A percentile compares a stretch with the other conserved stretches of the same genome.
Conservation (phyloP, 2,888 invertebrate species). For the Eupithecia exiguata region DNA sequence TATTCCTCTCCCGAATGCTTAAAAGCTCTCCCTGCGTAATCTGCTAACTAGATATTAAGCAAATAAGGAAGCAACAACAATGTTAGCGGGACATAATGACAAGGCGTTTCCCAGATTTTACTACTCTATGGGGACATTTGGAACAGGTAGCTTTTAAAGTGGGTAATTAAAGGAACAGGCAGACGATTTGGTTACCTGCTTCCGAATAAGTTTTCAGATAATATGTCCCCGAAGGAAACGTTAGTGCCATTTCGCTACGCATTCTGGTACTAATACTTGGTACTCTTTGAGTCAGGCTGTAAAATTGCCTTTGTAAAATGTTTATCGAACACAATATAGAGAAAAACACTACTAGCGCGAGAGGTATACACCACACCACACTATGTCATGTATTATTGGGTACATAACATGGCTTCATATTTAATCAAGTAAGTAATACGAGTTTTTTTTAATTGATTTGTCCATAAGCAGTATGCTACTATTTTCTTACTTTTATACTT, state of each 20-base stretch:
- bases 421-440: too few relatives aligned
- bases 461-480: too few relatives aligned
- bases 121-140: slow-evolving; percentile 26
- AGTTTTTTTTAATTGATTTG: too few relatives aligned
- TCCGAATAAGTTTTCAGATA: slow-evolving; percentile 54
- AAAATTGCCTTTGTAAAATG: neutral
- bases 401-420: too few relatives aligned
- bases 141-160: slow-evolving; percentile 28
- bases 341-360: too few relatives aligned
- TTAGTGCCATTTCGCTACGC: slow-evolving; percentile 53
- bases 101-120: slow-evolving; percentile 19
- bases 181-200: slow-evolving; percentile 49
- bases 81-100: slow-evolving; percentile 8
- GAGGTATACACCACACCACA: too few relatives aligned
- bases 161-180: slow-evolving; percentile 40
- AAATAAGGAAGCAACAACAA: slow-evolving; percentile 13
- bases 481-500: too few relatives aligned
- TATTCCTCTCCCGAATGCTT: neutral
- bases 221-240: slow-evolving; percentile 56
- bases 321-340: neutral
- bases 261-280: slow-evolving; percentile 53
- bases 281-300: slow-evolving; percentile 41
- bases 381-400: too few relatives aligned
- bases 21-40: neutral
- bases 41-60: neutral